phyloP scores from a whole-genome alignment of 2,113 vertebrate species.

The Phylloscopus trochilus region DNA sequence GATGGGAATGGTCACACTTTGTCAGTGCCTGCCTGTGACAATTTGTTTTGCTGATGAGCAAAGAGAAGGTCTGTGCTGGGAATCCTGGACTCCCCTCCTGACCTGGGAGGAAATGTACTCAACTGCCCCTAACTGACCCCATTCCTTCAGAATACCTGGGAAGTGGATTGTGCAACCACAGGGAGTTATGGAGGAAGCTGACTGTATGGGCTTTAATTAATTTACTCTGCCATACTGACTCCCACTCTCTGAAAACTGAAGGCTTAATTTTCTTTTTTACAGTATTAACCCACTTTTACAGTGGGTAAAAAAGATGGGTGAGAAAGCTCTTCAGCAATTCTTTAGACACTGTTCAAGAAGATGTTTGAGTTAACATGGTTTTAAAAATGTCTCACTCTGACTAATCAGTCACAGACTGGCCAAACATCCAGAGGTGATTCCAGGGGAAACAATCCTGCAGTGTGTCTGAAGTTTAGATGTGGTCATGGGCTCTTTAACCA shows the following conservation, averaged over 20 bases:
- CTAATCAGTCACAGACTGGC: neutral
- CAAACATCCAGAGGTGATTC: slow-evolving; percentile 17
- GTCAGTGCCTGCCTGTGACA: neutral
- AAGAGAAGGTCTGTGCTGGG: neutral
- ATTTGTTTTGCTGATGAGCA: neutral
- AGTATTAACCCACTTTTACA: too few relatives aligned
- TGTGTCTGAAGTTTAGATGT: neutral
- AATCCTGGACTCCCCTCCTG: neutral
- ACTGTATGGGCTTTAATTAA: neutral
- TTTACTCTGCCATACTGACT: neutral
- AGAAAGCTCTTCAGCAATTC: neutral
- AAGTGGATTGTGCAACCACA: neutral
- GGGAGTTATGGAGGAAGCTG: neutral
- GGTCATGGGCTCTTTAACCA: slow-evolving; percentile 6
- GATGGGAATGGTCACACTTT: neutral
- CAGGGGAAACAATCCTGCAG: neutral
- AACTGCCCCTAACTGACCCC: neutral
- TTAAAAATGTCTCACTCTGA: neutral
- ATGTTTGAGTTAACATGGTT: neutral
- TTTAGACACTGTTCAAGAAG: neutral
- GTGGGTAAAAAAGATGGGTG: neutral
- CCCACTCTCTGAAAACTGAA: neutral
- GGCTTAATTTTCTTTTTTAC: too few relatives aligned
- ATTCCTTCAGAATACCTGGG: neutral
- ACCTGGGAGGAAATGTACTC: neutral